phyloP scores from a whole-genome alignment of 2,797 vertebrate species.

The Pantherophis vulpinus region DNA sequence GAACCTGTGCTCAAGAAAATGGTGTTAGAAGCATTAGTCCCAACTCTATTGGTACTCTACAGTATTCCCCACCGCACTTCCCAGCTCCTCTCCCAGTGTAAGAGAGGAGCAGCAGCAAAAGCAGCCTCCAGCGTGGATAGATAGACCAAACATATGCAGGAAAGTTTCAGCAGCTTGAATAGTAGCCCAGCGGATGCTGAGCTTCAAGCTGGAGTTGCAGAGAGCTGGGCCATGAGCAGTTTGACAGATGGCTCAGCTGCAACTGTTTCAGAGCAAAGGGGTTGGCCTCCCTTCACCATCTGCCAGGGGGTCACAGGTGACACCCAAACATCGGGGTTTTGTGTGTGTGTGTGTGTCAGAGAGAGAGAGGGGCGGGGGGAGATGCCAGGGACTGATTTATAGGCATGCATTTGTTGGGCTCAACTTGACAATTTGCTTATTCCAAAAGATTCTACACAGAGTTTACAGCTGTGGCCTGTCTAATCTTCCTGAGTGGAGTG shows the following conservation, averaged over 20 bases:
- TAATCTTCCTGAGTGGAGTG: neutral
- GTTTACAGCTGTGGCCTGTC: slow-evolving; percentile 9
- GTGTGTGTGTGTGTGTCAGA: neutral
- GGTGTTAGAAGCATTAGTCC: neutral
- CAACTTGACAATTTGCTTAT: neutral
- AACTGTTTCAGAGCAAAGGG: slow-evolving; percentile 21
- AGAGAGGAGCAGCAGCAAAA: neutral
- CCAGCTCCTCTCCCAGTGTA: neutral
- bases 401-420: slow-evolving; percentile 3
- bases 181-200: neutral
- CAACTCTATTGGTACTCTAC: neutral
- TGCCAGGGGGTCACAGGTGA: slow-evolving; percentile 36
- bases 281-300: slow-evolving; percentile 24
- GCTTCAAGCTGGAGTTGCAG: slow-evolving; percentile 7
- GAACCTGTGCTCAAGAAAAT: neutral
- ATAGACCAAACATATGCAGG: neutral
- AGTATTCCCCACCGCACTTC: neutral
- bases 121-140: neutral
- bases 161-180: neutral
- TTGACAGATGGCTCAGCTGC: slow-evolving; percentile 35
- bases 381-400: slow-evolving; percentile 25
- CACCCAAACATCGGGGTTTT: slow-evolving; percentile 18
- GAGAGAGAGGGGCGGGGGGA: neutral
- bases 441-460: neutral
- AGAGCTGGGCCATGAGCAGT: neutral